Conservation (phyloP, 1,140 invertebrate species). For the Grapholita molesta region DNA sequence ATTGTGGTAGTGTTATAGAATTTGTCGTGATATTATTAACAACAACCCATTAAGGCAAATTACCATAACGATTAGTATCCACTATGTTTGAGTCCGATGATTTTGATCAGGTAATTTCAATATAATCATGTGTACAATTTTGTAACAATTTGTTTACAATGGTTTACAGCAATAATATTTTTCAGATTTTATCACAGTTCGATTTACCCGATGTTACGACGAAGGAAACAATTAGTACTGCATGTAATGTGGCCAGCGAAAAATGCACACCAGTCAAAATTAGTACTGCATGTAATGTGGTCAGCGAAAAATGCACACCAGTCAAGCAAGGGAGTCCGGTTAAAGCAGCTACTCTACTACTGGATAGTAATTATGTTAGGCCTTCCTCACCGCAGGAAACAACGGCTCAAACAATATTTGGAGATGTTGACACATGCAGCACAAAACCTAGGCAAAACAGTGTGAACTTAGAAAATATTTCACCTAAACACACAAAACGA, state of each 20-base stretch:
- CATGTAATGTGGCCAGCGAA: constrained; percentile 6
- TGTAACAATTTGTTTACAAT: not conserved
- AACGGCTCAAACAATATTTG: not conserved
- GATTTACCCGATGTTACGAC: constrained; percentile 44
- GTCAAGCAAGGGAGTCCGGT: not conserved
- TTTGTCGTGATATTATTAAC: no score
- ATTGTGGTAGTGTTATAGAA: no score
- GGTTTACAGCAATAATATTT: constrained; percentile 19
- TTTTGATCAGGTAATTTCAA: constrained; percentile 55
- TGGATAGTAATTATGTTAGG: not conserved
- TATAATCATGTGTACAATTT: not conserved
- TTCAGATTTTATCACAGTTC: constrained; percentile 61
- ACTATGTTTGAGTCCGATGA: constrained; percentile 69
- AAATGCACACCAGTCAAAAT: not conserved
- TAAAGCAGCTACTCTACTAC: not conserved
- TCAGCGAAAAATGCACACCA: not conserved
- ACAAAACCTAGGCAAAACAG: not conserved
- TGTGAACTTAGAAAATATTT: constrained; percentile 14
- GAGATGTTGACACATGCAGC: not conserved
- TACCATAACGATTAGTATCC: no score
- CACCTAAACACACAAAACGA: constrained; percentile 52
- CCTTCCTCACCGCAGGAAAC: not conserved
- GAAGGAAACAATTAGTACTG: constrained; percentile 10
- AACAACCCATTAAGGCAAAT: no score
- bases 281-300: not conserved